phyloP scores from a whole-genome alignment of 2,113 vertebrate species.

The Pholis gunnellus region DNA sequence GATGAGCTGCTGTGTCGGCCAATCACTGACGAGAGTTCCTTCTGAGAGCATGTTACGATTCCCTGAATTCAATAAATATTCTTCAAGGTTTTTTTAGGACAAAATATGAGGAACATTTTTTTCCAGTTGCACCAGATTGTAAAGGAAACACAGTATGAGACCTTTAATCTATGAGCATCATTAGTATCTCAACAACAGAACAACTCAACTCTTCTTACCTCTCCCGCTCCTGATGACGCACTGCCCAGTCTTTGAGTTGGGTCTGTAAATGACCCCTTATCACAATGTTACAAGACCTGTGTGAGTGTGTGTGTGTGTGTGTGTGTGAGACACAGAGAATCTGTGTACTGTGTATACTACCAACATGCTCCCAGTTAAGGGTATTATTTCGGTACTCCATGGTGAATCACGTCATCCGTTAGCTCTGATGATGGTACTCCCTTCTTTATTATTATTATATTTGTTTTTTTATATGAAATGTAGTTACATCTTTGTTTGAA shows the following conservation, averaged over 20 bases:
- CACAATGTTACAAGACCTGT: slow-evolving; percentile 20
- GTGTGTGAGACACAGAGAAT: slow-evolving; percentile 29
- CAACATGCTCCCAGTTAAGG: slow-evolving; percentile 47
- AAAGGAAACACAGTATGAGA: background rate
- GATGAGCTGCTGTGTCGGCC: background rate
- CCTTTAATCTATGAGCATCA: background rate
- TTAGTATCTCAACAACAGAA: background rate
- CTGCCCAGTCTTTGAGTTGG: slow-evolving; percentile 54
- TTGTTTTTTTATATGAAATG: slow-evolving; percentile 50
- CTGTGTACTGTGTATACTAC: slow-evolving; percentile 67
- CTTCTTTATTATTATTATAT: slow-evolving; percentile 28
- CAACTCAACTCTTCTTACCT: background rate
- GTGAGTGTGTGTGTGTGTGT: background rate
- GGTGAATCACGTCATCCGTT: slow-evolving; percentile 24
- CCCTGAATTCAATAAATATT: no score
- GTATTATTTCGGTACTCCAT: slow-evolving; percentile 46
- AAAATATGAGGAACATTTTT: background rate
- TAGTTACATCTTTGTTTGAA: slow-evolving; percentile 62
- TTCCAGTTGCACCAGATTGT: background rate
- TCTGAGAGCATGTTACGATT: background rate
- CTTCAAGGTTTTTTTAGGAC: no score
- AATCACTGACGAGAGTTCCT: background rate
- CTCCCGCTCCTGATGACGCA: background rate
- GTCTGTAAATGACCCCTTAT: slow-evolving; percentile 54
- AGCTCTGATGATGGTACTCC: slow-evolving; percentile 30